Evolutionary conservation across 2,797 vertebrate species (phyloP), one percentile per base, ranked within the genome.

Genomic region (Erpetoichthys calabaricus): DNA sequence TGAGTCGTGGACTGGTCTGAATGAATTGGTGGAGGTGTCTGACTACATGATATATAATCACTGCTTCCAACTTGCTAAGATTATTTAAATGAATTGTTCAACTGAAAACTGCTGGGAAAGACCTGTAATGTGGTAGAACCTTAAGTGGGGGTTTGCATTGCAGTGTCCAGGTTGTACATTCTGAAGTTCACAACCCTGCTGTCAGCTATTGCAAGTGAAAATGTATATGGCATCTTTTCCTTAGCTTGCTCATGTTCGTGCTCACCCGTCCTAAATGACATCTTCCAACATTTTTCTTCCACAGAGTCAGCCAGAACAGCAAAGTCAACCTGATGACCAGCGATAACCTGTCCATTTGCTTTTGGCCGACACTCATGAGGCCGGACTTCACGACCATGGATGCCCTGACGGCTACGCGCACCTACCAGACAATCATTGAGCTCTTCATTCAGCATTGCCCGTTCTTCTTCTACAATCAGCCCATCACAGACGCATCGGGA

Each of bases 351-450:
- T 97, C 94, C 75, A 97, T 98, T 80, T 98, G 94, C 73, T 98
- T 98, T 81, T 98, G 94, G 94, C 94, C 94, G 47, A 98, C 94
- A 0, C 63, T 98, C 62, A 97, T 98, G 94, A 66, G 91, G 8
- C 94, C 94, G 0, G 94, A 94, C 71, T 97, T 98, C 82, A 86
- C 90, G 80, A 96, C 93, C 8, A 95, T 97, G 92, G 94, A 98
- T 0, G 94, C 94, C 0, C 87, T 98, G 68, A 98, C 94, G 0
- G 91, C 92, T 75, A 96, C 94, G 0, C 86, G 92, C 59, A 94
- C 91, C 78, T 94, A 97, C 79, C 93, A 98, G 91, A 97, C 94
- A 88, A 97, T 98, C 92, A 96, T 98, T 44, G 94, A 98, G 81
- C 82, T 80, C 73, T 97, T 98, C 86, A 97, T 98, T 80, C 91